Evolutionary conservation across 2,113 vertebrate genomes (phyloP).

Genomic region (Bubo bubo): DNA sequence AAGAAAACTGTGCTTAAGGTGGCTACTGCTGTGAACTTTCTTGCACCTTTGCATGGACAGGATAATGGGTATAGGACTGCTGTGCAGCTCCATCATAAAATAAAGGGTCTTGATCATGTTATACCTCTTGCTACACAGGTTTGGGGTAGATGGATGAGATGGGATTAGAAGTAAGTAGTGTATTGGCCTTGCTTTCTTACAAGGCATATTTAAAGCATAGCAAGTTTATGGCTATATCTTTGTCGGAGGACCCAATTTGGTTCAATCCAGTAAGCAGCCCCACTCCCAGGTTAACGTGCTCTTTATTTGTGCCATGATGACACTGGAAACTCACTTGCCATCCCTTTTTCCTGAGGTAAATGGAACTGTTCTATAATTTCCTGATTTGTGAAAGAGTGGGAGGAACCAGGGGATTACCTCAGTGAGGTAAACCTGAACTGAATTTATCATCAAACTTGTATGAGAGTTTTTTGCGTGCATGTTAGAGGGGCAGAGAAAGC

Average conservation of each 20-base stretch:
- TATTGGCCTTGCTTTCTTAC: not conserved
- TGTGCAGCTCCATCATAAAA: not conserved
- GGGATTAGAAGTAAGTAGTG: not conserved
- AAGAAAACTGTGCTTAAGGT: not conserved
- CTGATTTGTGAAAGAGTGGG: not conserved
- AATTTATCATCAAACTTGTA: not conserved
- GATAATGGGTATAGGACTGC: accelerated
- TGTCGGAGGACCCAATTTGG: not conserved
- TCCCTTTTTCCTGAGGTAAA: not conserved
- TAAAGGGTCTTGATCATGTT: not conserved
- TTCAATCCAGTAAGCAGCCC: not conserved
- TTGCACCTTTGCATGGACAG: not conserved
- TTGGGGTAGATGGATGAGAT: not conserved
- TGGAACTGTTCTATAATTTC: not conserved
- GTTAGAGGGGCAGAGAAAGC: not conserved
- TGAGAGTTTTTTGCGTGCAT: not conserved
- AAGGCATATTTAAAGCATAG: not conserved
- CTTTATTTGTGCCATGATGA: not conserved
- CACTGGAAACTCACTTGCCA: not conserved
- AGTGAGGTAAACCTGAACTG: not conserved
- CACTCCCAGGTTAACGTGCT: not conserved
- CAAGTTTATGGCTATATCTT: not conserved
- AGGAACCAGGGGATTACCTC: not conserved
- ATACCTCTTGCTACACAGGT: accelerated
- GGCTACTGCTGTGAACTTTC: not conserved